Base-by-base conservation (phyloP, 1,140 invertebrate genomes). In the Acromyrmex echinatior region DNA sequence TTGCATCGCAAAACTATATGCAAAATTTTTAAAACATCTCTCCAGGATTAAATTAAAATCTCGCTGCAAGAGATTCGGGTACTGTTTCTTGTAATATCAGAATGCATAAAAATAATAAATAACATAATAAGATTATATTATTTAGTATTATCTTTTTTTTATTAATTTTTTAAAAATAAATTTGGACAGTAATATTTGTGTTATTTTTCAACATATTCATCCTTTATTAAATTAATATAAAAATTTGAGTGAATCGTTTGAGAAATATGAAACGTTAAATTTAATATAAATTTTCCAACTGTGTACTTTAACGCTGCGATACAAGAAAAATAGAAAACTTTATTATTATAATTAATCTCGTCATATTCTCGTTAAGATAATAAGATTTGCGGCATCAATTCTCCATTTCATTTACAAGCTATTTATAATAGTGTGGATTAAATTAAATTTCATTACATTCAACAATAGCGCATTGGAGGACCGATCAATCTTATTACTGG, bases 361-460 rank as follows among this genome's bases (percentile, higher is more conserved):
- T 14, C 18, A 25, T 14, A 62, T 62, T 84, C 70, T 74, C 70
- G 14, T 74, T 63, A 63, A 51, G 31, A 35, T 35, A 35, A 35
- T 35, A 35, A 35, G 18, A 74, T 84, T 62, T 18, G 12, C 45
- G 2, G 25, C 9, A 6, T 35, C 18, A 18, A 21, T 14, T 73
- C 39, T 21, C 35, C 18, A 7, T 45, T 82, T 82, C 39, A n/a
- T 76, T 66, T 25, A 63, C 28, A 16, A 63, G 56, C n/a, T 62
- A 35, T 74, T 62, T 10, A 21, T 25, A 49, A 12, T 31, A 49
- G 39, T 63, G 70, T 51, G 45, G 49, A 76, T 76, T 76, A 74
- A 84, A 84, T 84, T 84, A 76, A 76, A 76, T 84, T 74, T 76
- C 39, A 74, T 63, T 84, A 62, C 25, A 62, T 35, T 62, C 39